These are phyloP conservation scores for Drosophila subpulchrella DNA, from an alignment of 1,140 invertebrate species.

Conservation along the genomic window DNA sequence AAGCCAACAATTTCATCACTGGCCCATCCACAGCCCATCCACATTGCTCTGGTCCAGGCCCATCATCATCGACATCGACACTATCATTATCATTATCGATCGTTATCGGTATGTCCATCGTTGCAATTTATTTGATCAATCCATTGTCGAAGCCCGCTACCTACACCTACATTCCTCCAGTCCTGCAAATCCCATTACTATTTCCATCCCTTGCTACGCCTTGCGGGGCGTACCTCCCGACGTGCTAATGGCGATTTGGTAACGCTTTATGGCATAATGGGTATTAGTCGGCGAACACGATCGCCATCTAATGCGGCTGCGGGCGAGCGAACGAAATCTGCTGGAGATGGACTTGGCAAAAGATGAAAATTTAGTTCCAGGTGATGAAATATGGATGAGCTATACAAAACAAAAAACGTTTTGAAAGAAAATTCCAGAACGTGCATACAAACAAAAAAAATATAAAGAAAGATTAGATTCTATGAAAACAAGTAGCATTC, in stretches of 20 bases:
- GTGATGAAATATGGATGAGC: not conserved
- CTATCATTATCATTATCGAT: constrained; percentile 40
- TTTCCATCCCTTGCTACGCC: constrained; percentile 9
- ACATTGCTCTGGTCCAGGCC: constrained; percentile 4
- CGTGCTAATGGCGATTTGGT: constrained; percentile 74
- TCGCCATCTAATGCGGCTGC: constrained; percentile 43
- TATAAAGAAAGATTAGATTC: no score
- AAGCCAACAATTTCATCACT: constrained; percentile 76
- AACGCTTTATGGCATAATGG: constrained; percentile 76
- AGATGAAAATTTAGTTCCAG: not conserved
- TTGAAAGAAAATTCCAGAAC: no score
- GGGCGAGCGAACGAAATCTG: constrained; percentile 2
- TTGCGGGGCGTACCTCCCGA: constrained; percentile 57
- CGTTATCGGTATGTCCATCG: constrained; percentile 38
- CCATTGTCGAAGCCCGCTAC: constrained; percentile 31
- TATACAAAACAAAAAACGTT: no score
- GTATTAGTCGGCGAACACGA: constrained; percentile 55
- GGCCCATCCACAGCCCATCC: constrained; percentile 3
- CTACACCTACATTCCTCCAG: constrained; percentile 13
- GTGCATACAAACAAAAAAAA: no score
- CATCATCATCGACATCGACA: constrained; percentile 44
- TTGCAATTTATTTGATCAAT: constrained; percentile 47
- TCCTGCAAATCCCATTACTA: constrained; percentile 12
- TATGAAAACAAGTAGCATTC: no score
- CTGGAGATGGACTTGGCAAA: constrained; percentile 25